Conservation (phyloP, 2,113 vertebrate species). For the Fulica atra region DNA sequence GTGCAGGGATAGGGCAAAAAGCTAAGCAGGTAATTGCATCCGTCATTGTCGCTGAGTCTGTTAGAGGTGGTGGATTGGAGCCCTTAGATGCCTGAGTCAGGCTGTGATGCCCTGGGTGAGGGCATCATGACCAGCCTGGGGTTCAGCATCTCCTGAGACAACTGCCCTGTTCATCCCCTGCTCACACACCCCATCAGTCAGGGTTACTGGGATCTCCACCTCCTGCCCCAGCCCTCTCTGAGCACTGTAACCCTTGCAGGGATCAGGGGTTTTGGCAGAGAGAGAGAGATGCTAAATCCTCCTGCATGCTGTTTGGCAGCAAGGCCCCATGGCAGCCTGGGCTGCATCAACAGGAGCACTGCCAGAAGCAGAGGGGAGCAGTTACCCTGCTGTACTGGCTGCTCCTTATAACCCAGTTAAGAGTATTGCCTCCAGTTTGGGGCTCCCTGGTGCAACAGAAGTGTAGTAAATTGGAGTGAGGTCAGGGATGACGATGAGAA, state of each 20-base stretch:
- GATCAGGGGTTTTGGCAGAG: background rate
- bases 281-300: background rate
- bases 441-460: background rate
- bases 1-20: background rate
- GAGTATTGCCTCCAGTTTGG: background rate
- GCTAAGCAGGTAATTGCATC: background rate
- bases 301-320: background rate
- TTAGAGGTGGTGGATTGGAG: background rate
- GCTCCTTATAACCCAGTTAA: background rate
- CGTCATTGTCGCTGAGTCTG: rapidly evolving
- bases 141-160: background rate
- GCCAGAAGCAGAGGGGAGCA: background rate
- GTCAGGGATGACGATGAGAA: background rate
- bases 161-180: background rate
- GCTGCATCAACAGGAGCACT: background rate
- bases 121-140: rapidly evolving
- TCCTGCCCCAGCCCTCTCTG: background rate
- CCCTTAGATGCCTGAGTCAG: background rate
- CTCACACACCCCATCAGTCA: background rate
- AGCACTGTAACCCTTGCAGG: background rate
- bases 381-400: background rate
- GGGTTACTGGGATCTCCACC: background rate
- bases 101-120: background rate
- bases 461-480: background rate
- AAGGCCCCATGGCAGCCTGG: background rate